Base-by-base conservation (phyloP, 1,140 invertebrate genomes). In the Stegodyphus mimosarum region DNA sequence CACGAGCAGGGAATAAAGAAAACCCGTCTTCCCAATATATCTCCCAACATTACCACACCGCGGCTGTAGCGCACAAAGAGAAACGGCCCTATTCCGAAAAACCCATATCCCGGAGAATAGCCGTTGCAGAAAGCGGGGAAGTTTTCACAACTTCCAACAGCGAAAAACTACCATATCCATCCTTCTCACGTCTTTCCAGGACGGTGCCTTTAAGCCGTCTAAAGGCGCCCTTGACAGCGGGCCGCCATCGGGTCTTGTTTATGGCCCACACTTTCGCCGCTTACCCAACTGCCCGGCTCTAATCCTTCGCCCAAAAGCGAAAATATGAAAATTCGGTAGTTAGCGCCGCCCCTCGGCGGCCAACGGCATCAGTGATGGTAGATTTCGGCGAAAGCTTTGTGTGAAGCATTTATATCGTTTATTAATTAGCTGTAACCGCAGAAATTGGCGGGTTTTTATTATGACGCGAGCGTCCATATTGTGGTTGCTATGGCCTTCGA, bases 91-190 rank as follows among this genome's bases (percentile, higher is more conserved):
- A 60, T 18, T 33, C 53, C 15, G n/a, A 15, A 49, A 18, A 83
- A 52, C 63, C 80, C 80, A 67, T 71, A 80, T 73, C 53, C 71
- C 15, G 5, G n/a, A 60, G 63, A 73, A 73, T 64, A n/a, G 55
- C 80, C 71, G 15, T 51, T 52, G n/a, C 10, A 50, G 79, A 63
- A 63, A 66, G 50, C 52, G 66, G 48, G 33, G 55, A 77, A 33
- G 33, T 77, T 77, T 79, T 33, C 77, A 48, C 64, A 69, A 79
- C 66, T 55, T 83, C 67, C 78, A 81, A 49, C 17, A 52, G 70
- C 50, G 55, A 79, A 72, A 83, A 83, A 73, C 80, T 48, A 66
- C 81, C 81, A 84, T 84, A 84, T 84, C 81, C 81, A 84, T 84
- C 81, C 81, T 84, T 84, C 81, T 74, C 81, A 84, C 81, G 81